Evolutionary conservation across 2,113 vertebrate species (phyloP).

Genomic region (Centrocercus urophasianus): DNA sequence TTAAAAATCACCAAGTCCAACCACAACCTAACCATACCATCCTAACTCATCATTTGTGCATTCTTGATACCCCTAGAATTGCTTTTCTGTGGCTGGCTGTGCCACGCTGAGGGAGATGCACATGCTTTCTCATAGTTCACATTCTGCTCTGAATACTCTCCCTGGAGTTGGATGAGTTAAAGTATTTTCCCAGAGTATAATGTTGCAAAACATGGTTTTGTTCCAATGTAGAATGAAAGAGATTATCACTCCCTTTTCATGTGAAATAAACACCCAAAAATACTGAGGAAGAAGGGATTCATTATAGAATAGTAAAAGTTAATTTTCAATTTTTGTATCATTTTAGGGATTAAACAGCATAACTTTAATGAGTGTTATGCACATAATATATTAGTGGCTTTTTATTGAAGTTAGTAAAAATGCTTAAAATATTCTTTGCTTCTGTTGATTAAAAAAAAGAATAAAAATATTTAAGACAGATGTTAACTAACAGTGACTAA

Average conservation of each 20-base stretch:
- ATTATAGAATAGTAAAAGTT: background rate
- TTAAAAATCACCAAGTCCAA: no score
- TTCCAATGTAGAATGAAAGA: background rate
- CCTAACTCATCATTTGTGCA: background rate
- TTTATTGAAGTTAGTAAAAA: background rate
- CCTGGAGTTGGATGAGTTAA: background rate
- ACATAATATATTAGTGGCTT: background rate
- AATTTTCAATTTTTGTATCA: background rate
- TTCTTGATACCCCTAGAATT: background rate
- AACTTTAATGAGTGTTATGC: background rate
- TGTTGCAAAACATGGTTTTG: background rate
- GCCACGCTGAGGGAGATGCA: background rate
- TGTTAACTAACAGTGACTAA: background rate
- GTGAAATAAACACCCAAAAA: background rate
- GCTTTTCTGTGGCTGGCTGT: background rate
- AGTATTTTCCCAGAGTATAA: background rate
- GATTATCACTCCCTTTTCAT: background rate
- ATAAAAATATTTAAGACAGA: background rate
- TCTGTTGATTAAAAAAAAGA: background rate
- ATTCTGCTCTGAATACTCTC: background rate
- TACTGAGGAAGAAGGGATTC: background rate
- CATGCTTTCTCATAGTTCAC: background rate
- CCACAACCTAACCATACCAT: no score
- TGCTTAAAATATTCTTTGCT: background rate
- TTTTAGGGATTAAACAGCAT: background rate